Conservation (phyloP, 2,113 vertebrate genomes). For the Saimiri boliviensis region DNA sequence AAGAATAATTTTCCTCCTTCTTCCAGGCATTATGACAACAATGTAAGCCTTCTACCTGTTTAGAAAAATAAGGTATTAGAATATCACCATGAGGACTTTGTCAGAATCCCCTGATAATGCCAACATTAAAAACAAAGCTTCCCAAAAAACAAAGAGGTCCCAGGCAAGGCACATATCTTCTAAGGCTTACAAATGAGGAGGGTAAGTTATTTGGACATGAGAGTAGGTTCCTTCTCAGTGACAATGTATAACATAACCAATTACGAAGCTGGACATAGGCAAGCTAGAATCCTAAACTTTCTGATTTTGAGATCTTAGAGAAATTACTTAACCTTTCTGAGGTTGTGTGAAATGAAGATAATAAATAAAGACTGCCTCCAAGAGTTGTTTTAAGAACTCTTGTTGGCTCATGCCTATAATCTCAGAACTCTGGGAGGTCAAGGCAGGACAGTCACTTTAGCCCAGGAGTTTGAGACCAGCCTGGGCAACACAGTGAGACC, state of each 20-base stretch:
- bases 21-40: neutral
- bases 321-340: slow-evolving; percentile 18
- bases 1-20: neutral
- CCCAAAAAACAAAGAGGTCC: neutral
- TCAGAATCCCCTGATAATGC: slow-evolving; percentile 34
- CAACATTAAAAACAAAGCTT: slow-evolving; percentile 26
- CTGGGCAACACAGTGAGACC: too few species aligned
- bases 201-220: neutral
- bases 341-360: slow-evolving; percentile 45
- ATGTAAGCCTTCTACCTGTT: neutral
- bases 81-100: neutral
- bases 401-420: too few species aligned
- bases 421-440: too few species aligned
- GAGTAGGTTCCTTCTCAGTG: neutral
- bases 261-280: neutral
- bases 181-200: slow-evolving; percentile 3
- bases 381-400: slow-evolving; percentile 31
- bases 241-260: neutral
- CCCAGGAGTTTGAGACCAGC: too few species aligned
- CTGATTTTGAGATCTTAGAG: neutral
- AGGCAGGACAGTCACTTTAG: too few species aligned
- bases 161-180: neutral
- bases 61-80: slow-evolving; percentile 19
- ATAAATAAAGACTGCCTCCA: slow-evolving; percentile 30
- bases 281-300: neutral